Conservation (phyloP, 2,797 vertebrate species). For the Rhadinocentrus ornatus region DNA sequence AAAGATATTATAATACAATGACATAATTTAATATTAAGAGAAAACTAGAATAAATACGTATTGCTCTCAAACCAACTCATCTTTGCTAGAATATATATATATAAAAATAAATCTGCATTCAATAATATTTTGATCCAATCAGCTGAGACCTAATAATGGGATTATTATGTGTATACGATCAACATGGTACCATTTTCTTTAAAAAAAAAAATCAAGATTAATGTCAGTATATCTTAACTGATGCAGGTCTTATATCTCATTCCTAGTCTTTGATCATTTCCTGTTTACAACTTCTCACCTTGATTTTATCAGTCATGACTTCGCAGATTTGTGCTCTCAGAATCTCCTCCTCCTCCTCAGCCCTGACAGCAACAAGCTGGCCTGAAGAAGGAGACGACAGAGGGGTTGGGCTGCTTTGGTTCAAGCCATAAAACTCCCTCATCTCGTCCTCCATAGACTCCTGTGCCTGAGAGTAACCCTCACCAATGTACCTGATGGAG, state of each 20-base stretch:
- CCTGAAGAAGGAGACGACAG: slow-evolving; percentile 78
- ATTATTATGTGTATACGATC: neutral
- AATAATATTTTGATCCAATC: neutral
- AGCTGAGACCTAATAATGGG: neutral
- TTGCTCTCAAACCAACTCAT: too few species aligned
- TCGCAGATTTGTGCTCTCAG: slow-evolving; percentile 89
- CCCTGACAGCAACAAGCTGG: slow-evolving; percentile 88
- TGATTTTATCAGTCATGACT: slow-evolving; percentile 85
- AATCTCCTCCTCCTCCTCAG: slow-evolving; percentile 93
- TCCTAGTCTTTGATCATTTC: neutral
- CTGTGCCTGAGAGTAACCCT: slow-evolving; percentile 93
- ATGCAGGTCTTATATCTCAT: neutral
- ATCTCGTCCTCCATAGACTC: slow-evolving; percentile 96
- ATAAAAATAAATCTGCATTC: neutral
- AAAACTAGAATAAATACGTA: too few species aligned
- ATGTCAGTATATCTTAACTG: neutral
- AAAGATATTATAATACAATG: too few species aligned
- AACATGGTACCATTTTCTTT: neutral
- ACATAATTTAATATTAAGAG: too few species aligned
- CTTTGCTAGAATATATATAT: too few species aligned
- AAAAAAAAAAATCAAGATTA: neutral
- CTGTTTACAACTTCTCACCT: slow-evolving; percentile 77
- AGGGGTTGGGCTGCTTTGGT: slow-evolving; percentile 61
- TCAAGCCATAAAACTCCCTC: slow-evolving; percentile 88
- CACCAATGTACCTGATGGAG: slow-evolving; percentile 89